Evolutionary conservation across 2,888 invertebrate genomes (phyloP), one percentile per base, ranked within the genome.

Genomic region (Oscheius sp.): DNA sequence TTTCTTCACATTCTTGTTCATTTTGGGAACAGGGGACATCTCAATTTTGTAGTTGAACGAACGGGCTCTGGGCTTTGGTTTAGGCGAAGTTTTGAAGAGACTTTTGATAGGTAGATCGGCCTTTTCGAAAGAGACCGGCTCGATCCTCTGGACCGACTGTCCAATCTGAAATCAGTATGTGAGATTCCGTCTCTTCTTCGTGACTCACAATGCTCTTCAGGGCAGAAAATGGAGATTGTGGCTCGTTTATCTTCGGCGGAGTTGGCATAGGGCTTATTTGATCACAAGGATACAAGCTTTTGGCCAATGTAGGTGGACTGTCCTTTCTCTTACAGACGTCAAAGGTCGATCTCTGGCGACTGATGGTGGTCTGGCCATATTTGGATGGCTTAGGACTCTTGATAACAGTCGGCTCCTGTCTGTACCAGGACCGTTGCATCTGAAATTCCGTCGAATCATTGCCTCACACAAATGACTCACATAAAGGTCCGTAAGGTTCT

Each of bases 41-140:
- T 68, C 68, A 53, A 68, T 9, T n/a, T 68, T 68, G 53, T 68
- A 68, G 37, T 68, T 68, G 35, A 68, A 68, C 2, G 13, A 32
- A 9, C 53, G 32, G 33, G n/a, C 55, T 21, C 55, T 32, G 11
- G 65, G 65, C 32, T 65, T 65, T n/a, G 55, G 53, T 5, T 42
- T 42, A 42, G 42, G 42, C 4, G 42, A 42, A 42, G 42, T 42
- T 42, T 42, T 42, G n/a, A 53, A 21, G 32, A 21, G 55, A 21
- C 32, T 55, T n/a, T 32, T 1, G 2, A 9, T 9, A 21, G 7
- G 55, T 21, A 29, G 21, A 13, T 55, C 32, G 9, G 13, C 21
- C 55, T 55, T 32, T 55, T 21, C 53, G n/a, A 51, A 7, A 42
- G 42, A 7, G 42, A 42, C 42, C 7, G 32, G 1, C 21, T 21